phyloP scores from a whole-genome alignment of 2,888 invertebrate genomes.

The Sphaerophoria rueppellii region DNA sequence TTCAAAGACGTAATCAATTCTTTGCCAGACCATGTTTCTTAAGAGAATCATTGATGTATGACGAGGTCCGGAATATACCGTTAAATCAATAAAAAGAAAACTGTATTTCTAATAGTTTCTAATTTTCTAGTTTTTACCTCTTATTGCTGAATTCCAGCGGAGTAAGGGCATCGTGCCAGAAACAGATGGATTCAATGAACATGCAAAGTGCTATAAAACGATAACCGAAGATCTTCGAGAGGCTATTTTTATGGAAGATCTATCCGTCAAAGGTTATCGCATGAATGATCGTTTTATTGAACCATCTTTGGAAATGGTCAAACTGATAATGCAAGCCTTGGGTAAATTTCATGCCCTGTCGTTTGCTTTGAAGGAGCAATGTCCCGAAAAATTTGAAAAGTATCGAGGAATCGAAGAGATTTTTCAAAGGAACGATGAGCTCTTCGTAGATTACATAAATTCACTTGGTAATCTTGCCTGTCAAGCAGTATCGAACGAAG shows the following conservation, averaged over 20 bases:
- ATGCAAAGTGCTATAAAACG: constrained; percentile 75
- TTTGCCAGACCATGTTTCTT: constrained; percentile 78
- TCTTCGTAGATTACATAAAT: constrained; percentile 76
- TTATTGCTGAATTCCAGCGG: constrained; percentile 76
- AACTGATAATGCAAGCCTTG: constrained; percentile 80
- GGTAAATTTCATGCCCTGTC: constrained; percentile 83
- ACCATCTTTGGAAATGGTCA: constrained; percentile 80
- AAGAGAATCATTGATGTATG: constrained; percentile 78
- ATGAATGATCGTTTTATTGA: constrained; percentile 82
- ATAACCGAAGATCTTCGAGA: constrained; percentile 80
- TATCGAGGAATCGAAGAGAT: constrained; percentile 76
- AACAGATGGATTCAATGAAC: constrained; percentile 76
- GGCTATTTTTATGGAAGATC: constrained; percentile 83
- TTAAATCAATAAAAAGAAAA: neutral
- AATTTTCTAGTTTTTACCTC: constrained; percentile 76
- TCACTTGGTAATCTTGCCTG: constrained; percentile 75
- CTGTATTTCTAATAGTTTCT: neutral
- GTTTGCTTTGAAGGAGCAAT: constrained; percentile 79
- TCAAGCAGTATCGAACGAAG: constrained; percentile 69
- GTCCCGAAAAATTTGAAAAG: constrained; percentile 74
- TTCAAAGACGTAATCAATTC: constrained; percentile 77
- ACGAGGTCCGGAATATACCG: constrained; percentile 73
- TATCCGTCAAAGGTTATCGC: constrained; percentile 80
- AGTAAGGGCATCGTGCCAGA: constrained; percentile 73
- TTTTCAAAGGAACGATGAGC: constrained; percentile 75